Percentiles rank a stretch among this genome's conserved stretches.
Conservation (phyloP, 2,797 vertebrate species). For the Uromys caudimaculatus region DNA sequence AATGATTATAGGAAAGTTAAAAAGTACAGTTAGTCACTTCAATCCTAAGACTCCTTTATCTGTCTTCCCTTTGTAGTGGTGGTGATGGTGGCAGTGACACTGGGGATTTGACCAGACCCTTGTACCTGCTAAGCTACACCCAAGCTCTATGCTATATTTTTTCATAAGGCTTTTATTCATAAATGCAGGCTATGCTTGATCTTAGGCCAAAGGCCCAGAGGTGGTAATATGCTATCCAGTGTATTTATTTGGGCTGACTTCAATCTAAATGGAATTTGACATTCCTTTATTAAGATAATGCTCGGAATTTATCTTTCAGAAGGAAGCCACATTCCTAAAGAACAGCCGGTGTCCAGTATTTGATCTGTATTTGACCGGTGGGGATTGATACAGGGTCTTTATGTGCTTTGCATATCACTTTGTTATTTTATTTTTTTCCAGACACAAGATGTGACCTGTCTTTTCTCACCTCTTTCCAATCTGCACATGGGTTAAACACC, state of each 20-base stretch:
- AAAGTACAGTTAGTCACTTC: background rate
- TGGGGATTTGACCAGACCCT: background rate
- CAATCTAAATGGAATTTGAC: background rate
- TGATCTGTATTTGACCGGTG: background rate
- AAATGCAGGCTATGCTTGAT: background rate
- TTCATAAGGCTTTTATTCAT: background rate
- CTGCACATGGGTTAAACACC: background rate
- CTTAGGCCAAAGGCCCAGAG: background rate
- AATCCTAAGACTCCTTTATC: slow-evolving; percentile 4
- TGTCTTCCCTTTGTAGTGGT: background rate
- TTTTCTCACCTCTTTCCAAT: background rate
- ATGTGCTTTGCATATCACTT: background rate
- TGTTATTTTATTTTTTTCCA: background rate
- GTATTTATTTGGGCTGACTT: background rate
- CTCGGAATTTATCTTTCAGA: slow-evolving; percentile 3
- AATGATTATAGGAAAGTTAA: background rate
- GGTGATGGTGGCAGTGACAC: background rate
- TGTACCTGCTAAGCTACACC: background rate
- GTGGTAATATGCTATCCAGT: background rate
- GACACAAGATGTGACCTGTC: background rate
- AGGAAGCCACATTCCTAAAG: background rate
- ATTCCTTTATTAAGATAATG: background rate
- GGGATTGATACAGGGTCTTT: background rate
- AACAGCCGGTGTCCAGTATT: background rate
- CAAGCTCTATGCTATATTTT: background rate